Evolutionary conservation across 2,888 invertebrate genomes (phyloP).

Genomic region (Cryptops parisi): DNA sequence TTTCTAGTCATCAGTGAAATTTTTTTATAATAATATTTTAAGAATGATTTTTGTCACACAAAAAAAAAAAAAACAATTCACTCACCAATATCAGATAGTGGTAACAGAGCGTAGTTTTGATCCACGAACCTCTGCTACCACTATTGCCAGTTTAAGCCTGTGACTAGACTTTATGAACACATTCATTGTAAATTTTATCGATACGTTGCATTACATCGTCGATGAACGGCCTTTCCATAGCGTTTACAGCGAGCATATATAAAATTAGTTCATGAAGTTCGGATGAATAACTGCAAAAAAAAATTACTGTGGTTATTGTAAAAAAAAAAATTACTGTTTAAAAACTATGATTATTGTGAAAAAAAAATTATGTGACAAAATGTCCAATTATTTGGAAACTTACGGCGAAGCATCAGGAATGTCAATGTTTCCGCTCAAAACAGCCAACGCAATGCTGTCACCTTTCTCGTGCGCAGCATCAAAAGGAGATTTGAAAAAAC

Average conservation of each 20-base stretch:
- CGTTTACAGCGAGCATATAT: constrained; percentile 56
- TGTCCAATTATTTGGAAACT: constrained; percentile 14
- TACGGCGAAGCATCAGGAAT: constrained; percentile 55
- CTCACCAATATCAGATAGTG: too few species aligned
- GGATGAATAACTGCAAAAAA: constrained; percentile 35
- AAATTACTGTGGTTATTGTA: too few species aligned
- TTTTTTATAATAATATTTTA: too few species aligned
- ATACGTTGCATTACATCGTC: constrained; percentile 50
- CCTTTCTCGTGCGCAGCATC: constrained; percentile 70
- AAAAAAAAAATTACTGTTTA: too few species aligned
- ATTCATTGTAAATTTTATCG: not conserved
- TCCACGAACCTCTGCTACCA: too few species aligned
- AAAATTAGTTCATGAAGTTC: constrained; percentile 52
- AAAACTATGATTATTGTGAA: not conserved
- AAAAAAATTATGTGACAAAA: not conserved
- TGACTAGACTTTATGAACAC: not conserved
- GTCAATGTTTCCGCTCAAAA: constrained; percentile 54
- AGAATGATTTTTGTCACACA: too few species aligned
- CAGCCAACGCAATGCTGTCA: constrained; percentile 73
- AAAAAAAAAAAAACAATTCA: too few species aligned
- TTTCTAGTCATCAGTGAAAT: too few species aligned
- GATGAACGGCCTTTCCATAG: constrained; percentile 59
- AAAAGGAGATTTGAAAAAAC: constrained; percentile 71
- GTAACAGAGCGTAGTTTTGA: too few species aligned
- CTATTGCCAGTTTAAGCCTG: too few species aligned